These are phyloP conservation scores for Sardinella longiceps DNA, from an alignment of 2,797 vertebrate species.

Conservation along the genomic window DNA sequence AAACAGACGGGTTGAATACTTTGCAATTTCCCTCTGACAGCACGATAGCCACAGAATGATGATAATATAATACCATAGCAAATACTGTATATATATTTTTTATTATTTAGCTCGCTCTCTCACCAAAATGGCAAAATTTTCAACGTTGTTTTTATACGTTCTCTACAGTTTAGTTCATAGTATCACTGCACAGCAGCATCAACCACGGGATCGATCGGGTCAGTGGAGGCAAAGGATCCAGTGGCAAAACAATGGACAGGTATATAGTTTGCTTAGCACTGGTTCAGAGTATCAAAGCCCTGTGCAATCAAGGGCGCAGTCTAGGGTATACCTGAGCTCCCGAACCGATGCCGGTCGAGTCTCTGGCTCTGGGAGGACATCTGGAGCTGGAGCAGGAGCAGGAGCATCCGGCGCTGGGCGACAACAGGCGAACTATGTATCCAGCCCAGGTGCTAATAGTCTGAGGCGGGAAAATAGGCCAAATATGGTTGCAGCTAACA, in stretches of 20 bases:
- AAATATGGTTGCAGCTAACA: conserved; percentile 31
- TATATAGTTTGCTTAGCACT: conserved; percentile 77
- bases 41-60: conserved; percentile 20
- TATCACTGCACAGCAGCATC: conserved; percentile 61
- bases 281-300: conserved; percentile 70
- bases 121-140: conserved; percentile 65
- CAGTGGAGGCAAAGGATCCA: conserved; percentile 77
- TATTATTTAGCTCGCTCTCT: conserved; percentile 41
- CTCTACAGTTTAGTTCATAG: conserved; percentile 62
- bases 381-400: neutral
- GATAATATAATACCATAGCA: conserved; percentile 34
- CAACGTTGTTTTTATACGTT: conserved; percentile 63
- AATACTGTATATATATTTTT: conserved; percentile 30
- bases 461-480: conserved; percentile 44
- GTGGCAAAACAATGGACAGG: conserved; percentile 81
- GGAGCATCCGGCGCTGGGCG: neutral
- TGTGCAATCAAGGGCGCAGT: conserved; percentile 58
- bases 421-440: conserved; percentile 16
- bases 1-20: conserved; percentile 44
- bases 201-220: conserved; percentile 52
- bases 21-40: conserved; percentile 36
- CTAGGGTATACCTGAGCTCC: conserved; percentile 65
- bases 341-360: conserved; percentile 55
- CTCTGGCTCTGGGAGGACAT: conserved; percentile 35
- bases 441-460: neutral